These are phyloP conservation scores for Temnothorax rugatulus DNA, from an alignment of 2,888 invertebrate species.

Conservation along the genomic window DNA sequence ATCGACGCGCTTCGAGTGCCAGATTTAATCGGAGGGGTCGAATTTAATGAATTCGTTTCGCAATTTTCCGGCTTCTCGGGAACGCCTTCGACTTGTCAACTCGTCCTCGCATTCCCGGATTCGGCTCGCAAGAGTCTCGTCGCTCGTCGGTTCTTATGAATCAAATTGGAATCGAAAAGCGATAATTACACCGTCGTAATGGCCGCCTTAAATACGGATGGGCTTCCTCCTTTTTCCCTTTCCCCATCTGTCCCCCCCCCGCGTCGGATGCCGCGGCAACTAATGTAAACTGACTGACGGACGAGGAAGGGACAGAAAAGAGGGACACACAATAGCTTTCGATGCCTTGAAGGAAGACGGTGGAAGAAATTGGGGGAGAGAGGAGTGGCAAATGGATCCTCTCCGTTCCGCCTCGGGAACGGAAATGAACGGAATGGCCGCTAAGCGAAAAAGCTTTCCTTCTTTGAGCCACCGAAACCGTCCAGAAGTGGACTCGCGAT, in stretches of 20 bases:
- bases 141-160: constrained; percentile 73
- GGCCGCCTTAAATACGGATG: constrained; percentile 80
- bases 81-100: constrained; percentile 32
- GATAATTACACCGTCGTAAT: constrained; percentile 83
- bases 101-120: constrained; percentile 27
- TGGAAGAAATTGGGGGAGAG: constrained; percentile 71
- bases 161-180: constrained; percentile 82
- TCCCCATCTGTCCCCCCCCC: constrained; percentile 50
- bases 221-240: constrained; percentile 61
- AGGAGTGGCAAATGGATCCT: constrained; percentile 84
- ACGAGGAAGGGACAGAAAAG: constrained; percentile 71
- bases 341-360: constrained; percentile 78
- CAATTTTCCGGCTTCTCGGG: constrained; percentile 46
- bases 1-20: constrained; percentile 48
- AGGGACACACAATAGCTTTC: constrained; percentile 79
- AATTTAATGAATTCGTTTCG: constrained; percentile 55
- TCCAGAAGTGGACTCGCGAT: constrained; percentile 69
- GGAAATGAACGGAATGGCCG: constrained; percentile 86
- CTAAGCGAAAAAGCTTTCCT: constrained; percentile 84
- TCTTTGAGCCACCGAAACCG: constrained; percentile 80
- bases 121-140: constrained; percentile 42
- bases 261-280: constrained; percentile 66
- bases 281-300: constrained; percentile 84
- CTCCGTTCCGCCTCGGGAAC: constrained; percentile 76
- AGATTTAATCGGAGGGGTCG: constrained; percentile 50